Percentiles rank a stretch among this genome's conserved stretches.
Evolutionary conservation across 2,113 vertebrate species (phyloP).

Genomic region (Drymodes brunneopygia): DNA sequence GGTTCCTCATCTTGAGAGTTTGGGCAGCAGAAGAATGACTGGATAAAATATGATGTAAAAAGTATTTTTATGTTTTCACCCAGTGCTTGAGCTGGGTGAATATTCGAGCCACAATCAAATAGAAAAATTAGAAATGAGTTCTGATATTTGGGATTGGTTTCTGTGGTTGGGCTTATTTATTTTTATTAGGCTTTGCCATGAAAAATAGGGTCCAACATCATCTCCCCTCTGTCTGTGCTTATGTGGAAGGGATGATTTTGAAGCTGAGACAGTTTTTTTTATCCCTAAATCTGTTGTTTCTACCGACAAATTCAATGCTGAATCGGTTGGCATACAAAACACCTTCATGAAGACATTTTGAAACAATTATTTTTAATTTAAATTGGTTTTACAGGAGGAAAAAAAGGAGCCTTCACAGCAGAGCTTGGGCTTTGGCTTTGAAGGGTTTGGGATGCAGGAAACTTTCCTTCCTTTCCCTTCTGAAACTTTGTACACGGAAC

Average conservation of each 20-base stretch:
- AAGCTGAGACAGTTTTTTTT: neutral
- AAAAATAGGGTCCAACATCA: too few relatives aligned
- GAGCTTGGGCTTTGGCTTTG: neutral
- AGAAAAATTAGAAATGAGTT: neutral
- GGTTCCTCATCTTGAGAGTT: neutral
- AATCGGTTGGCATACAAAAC: fast-evolving
- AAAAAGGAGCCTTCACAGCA: neutral
- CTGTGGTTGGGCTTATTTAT: neutral
- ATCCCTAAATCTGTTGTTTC: neutral
- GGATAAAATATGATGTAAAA: neutral
- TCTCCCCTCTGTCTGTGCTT: fast-evolving
- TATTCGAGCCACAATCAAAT: neutral
- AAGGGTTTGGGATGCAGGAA: neutral
- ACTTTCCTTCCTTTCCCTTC: neutral
- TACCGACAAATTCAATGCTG: neutral
- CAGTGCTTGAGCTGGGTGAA: neutral
- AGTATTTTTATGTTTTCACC: neutral
- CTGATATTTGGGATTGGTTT: neutral
- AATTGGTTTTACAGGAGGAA: neutral
- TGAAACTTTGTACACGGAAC: neutral
- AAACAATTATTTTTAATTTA: neutral
- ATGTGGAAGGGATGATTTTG: neutral
- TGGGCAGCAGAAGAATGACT: neutral
- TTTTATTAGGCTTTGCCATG: neutral
- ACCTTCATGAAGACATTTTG: neutral